These are phyloP conservation scores for Agonum fuliginosum DNA, from an alignment of 2,888 invertebrate species.

Conservation along the genomic window DNA sequence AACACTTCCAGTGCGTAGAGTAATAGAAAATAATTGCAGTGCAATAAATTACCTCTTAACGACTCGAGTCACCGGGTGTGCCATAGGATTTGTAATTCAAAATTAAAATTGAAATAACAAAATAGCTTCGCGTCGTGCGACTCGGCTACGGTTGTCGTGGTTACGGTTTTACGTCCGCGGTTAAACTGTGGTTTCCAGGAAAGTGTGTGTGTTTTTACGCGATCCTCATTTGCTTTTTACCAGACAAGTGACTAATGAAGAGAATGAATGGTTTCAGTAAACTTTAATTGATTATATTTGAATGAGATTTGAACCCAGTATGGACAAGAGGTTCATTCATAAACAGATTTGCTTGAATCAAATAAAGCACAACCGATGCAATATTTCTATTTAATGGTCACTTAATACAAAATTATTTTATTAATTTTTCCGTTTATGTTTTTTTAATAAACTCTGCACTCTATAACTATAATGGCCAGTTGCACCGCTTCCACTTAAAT, in stretches of 20 bases:
- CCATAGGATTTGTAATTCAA: slow-evolving; percentile 45
- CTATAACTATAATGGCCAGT: too few relatives aligned
- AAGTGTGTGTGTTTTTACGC: neutral
- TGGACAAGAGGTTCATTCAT: too few relatives aligned
- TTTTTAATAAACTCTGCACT: too few relatives aligned
- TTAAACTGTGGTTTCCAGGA: neutral
- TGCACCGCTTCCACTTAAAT: too few relatives aligned
- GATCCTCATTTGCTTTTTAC: neutral
- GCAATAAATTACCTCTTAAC: slow-evolving; percentile 45
- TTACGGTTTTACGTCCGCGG: neutral
- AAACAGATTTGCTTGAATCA: too few relatives aligned
- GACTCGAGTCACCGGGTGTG: slow-evolving; percentile 23
- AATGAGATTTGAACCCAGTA: neutral
- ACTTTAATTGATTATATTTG: neutral
- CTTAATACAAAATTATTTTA: too few relatives aligned
- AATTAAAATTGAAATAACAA: slow-evolving; percentile 50
- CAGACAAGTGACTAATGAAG: neutral
- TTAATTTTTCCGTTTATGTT: too few relatives aligned
- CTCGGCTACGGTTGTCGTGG: neutral
- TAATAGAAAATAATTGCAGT: slow-evolving; percentile 33
- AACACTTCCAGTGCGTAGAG: neutral
- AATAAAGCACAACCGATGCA: too few relatives aligned
- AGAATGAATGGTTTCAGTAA: neutral
- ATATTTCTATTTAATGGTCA: too few relatives aligned
- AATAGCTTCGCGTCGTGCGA: neutral